These are phyloP conservation scores for Gnathonemus longibarbis DNA, from an alignment of 2,113 vertebrate genomes.

Conservation along the genomic window DNA sequence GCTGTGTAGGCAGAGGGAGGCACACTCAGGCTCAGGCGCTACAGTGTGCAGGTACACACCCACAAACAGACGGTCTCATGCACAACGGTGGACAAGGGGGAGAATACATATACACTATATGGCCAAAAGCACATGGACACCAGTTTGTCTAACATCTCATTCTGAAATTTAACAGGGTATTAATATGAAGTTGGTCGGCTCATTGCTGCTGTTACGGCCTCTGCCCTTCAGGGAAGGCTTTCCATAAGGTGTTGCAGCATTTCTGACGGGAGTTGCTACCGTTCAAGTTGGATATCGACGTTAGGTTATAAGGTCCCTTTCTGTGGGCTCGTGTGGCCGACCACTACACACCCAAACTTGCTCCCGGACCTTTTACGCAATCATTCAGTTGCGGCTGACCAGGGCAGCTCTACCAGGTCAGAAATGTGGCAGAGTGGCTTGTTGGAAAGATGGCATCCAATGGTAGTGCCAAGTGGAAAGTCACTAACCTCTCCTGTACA, in stretches of 20 bases:
- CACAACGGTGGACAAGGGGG: neutral
- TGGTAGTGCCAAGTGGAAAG: neutral
- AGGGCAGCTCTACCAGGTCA: neutral
- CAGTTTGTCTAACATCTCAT: neutral
- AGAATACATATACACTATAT: neutral
- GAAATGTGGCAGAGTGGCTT: neutral
- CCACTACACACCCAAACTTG: neutral
- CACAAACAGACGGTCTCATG: neutral
- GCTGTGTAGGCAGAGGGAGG: slow-evolving; percentile 55
- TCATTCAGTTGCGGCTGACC: neutral
- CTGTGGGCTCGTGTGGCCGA: neutral
- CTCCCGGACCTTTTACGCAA: neutral
- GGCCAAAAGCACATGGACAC: neutral
- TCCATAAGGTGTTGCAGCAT: neutral
- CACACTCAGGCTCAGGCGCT: neutral
- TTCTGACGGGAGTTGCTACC: neutral
- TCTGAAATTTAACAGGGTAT: neutral
- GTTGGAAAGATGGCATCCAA: neutral
- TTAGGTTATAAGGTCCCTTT: neutral
- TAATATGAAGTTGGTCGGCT: neutral
- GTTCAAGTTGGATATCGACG: neutral
- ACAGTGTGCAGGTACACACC: slow-evolving; percentile 17
- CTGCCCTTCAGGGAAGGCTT: neutral
- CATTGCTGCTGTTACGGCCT: neutral
- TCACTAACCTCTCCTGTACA: neutral